Conservation (phyloP, 2,797 vertebrate genomes). For the Triplophysa yarkandensis region DNA sequence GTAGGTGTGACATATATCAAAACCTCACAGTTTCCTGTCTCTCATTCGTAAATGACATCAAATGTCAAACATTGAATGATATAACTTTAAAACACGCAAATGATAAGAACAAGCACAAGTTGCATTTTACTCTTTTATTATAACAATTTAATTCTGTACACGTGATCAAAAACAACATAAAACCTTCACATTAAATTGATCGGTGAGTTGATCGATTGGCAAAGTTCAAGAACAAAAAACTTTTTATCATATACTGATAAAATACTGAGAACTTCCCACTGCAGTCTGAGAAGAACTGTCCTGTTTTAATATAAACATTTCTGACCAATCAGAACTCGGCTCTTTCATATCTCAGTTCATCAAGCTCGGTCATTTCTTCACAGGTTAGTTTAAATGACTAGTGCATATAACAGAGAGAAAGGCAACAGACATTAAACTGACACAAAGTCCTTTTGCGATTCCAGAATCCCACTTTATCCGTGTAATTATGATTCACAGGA, state of each 20-base stretch:
- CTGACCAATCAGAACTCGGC: constrained; percentile 2
- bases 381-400: constrained; percentile 1
- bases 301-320: not conserved
- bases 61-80: no score
- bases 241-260: not conserved
- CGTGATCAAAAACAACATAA: not conserved
- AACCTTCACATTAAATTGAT: not conserved
- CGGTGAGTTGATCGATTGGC: constrained; percentile 1
- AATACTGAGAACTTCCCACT: not conserved
- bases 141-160: not conserved
- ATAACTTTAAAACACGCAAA: not conserved
- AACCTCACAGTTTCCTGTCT: not conserved
- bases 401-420: not conserved
- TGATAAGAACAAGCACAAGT: not conserved
- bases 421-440: not conserved
- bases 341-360: no score
- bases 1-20: no score
- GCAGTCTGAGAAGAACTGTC: not conserved
- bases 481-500: not conserved
- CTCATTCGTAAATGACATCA: not conserved
- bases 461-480: not conserved
- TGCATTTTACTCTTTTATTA: constrained; percentile 26
- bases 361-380: constrained; percentile 17
- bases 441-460: not conserved
- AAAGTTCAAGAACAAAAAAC: not conserved